phyloP scores from a whole-genome alignment of 2,113 vertebrate genomes.

The Peromyscus polionotus region DNA sequence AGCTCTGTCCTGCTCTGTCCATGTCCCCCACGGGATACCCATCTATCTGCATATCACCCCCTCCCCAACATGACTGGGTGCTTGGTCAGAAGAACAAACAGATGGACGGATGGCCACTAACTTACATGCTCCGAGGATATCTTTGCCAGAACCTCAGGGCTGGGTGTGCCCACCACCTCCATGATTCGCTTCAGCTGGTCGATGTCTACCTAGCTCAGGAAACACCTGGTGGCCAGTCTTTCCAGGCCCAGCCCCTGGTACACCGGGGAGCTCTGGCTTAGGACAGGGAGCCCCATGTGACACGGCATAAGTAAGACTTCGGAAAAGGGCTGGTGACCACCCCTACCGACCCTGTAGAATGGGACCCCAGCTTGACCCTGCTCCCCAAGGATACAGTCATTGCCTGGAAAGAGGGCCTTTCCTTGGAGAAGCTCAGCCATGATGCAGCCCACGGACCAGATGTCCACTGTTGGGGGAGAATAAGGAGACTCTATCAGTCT shows the following conservation, averaged over 20 bases:
- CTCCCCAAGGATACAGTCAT: constrained; percentile 97
- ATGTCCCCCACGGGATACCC: rapidly evolving
- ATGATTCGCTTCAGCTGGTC: constrained; percentile 99
- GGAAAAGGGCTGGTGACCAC: neutral
- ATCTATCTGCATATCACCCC: neutral
- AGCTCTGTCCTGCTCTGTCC: neutral
- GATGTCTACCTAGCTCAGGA: constrained; percentile 93
- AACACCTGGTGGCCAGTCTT: constrained; percentile 52
- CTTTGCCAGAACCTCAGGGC: constrained; percentile 95
- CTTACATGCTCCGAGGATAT: constrained; percentile 98
- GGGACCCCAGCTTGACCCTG: no score
- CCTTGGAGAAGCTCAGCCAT: constrained; percentile 99
- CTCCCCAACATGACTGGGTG: neutral
- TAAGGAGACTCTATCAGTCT: neutral
- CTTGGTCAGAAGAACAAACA: neutral
- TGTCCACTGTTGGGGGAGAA: constrained; percentile 92
- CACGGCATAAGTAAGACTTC: neutral
- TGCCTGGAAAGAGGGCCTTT: constrained; percentile 97
- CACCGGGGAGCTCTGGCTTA: neutral
- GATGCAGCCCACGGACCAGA: constrained; percentile 99
- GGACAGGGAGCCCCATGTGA: neutral
- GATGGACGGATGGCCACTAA: neutral
- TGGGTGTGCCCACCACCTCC: constrained; percentile 98
- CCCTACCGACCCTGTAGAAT: neutral
- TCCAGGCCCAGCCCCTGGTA: neutral